Base-by-base conservation (phyloP, 2,797 vertebrate species). In the Astyanax mexicanus region DNA sequence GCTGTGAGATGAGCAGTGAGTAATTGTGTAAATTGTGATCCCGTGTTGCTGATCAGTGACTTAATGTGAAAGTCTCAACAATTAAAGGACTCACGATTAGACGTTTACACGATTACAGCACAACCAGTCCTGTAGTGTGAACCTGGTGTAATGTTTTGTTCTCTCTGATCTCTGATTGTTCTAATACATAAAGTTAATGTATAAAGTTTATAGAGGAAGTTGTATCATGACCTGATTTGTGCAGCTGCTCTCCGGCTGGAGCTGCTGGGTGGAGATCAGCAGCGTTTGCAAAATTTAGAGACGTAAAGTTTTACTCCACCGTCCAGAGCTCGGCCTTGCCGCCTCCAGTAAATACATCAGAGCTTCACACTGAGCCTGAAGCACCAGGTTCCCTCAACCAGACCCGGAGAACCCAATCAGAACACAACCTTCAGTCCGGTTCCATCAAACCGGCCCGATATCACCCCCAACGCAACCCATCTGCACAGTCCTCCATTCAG, bases 311-410 rank as follows among this genome's bases (percentile, higher is more conserved):
- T 47, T 37, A 21, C 69, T 27, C 51, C 66, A 80, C 37, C 74
- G 80, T 74, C 77, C 47, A 32, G 32, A 32, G 29, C 29, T 32
- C 29, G 42, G 58, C 23, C n/a, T n/a, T n/a, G n/a, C n/a, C n/a
- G n/a, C n/a, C n/a, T n/a, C n/a, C n/a, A n/a, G n/a, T n/a, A 75
- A 81, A 89, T 90, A 83, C 88, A 91, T 89, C 85, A 89, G 58
- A 15, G 42, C 83, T 84, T 89, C 86, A 83, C 84, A 78, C 74
- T 79, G 74, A 79, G 83, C 86, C 81, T 83, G n/a, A n/a, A 76
- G 52, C 72, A 69, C 77, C 27, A 17, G 45, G 6, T 4, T 52
- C 21, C 49, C 49, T 11, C 49, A 57, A 61, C 77, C 51, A 77
- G 27, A 7, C 44, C 15, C 69, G 76, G 51, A 69, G 64, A 69